Percentiles rank a stretch among this genome's conserved stretches.
Evolutionary conservation across 2,888 invertebrate genomes (phyloP).

Genomic region (Arctia plantaginis): DNA sequence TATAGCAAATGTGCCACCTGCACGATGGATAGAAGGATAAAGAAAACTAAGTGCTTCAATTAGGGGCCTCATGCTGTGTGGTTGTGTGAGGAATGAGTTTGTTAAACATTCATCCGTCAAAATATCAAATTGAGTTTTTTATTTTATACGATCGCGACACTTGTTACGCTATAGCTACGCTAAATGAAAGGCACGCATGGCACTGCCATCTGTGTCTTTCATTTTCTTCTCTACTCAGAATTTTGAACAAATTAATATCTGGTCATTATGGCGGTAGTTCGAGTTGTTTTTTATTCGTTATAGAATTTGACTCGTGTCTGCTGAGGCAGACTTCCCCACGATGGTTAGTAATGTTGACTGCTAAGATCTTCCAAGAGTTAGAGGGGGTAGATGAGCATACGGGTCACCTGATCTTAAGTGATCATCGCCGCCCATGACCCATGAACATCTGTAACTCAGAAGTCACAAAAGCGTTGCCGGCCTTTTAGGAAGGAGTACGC

Average conservation of each 20-base stretch:
- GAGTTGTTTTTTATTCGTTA: no score
- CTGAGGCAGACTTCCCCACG: neutral
- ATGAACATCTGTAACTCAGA: no score
- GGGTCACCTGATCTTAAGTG: no score
- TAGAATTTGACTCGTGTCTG: neutral
- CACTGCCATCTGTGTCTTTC: neutral
- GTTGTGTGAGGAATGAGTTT: neutral
- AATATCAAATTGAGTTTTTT: neutral
- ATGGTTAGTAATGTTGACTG: no score
- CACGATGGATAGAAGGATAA: conserved; percentile 3
- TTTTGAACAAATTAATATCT: neutral
- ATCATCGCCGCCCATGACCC: no score
- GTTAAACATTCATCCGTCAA: neutral
- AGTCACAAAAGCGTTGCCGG: no score
- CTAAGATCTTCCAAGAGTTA: no score
- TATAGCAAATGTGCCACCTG: conserved; percentile 9
- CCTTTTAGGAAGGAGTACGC: no score
- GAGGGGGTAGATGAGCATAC: no score
- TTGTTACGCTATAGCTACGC: neutral
- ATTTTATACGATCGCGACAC: neutral
- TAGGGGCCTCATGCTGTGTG: neutral
- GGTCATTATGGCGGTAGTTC: no score
- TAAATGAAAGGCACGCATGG: no score
- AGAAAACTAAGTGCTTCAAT: conserved; percentile 1
- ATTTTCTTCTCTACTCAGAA: neutral